phyloP scores from a whole-genome alignment of 2,797 vertebrate genomes.

The Gambelia wislizenii region DNA sequence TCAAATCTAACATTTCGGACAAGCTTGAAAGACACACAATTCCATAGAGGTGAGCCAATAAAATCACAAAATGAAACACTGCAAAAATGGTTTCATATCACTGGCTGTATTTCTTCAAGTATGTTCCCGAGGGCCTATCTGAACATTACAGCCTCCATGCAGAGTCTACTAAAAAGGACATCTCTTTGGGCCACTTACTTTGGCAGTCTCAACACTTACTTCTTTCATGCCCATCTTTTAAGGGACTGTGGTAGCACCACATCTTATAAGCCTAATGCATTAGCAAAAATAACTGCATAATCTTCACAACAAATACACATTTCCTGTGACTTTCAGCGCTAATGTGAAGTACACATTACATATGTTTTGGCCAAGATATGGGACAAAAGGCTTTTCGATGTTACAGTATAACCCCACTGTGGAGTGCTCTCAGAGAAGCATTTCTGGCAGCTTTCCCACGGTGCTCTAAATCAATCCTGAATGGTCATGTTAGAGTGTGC shows the following conservation, averaged over 20 bases:
- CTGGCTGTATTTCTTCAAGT: conserved; percentile 3
- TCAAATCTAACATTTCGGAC: conserved; percentile 6
- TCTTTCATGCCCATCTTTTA: not conserved
- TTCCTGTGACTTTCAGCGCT: not conserved
- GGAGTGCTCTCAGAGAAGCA: not conserved
- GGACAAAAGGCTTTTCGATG: not conserved
- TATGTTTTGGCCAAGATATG: not conserved
- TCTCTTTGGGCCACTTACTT: not conserved
- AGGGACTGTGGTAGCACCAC: not conserved
- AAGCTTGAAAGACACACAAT: not conserved
- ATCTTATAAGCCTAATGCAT: not conserved
- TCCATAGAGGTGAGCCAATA: conserved; percentile 11
- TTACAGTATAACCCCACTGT: not conserved
- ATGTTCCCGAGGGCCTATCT: not conserved
- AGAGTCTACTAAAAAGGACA: not conserved
- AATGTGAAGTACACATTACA: not conserved
- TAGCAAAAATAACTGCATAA: not conserved
- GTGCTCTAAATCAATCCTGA: not conserved
- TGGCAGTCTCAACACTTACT: not conserved
- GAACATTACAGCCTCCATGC: not conserved
- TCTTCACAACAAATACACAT: not conserved
- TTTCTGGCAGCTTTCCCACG: not conserved
- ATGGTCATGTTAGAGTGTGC: not conserved
- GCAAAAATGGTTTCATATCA: conserved; percentile 17
- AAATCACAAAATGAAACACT: conserved; percentile 16